Evolutionary conservation across 2,888 invertebrate genomes (phyloP), one percentile per base, ranked within the genome.

Genomic region (Sthenelais limicola): DNA sequence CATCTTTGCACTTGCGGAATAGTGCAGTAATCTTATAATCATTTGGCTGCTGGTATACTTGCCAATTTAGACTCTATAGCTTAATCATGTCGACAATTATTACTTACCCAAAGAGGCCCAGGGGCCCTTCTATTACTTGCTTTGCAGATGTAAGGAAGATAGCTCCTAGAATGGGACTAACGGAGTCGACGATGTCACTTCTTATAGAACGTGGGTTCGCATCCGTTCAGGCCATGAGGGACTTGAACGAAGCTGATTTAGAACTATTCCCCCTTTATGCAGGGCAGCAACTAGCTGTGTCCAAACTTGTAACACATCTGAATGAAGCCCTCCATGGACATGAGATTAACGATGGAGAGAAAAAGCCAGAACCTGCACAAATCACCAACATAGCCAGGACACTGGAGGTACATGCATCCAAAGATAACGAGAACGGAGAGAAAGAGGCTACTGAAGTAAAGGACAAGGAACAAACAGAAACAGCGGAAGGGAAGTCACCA

Each of bases 51-150:
- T n/a, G n/a, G n/a, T n/a, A n/a, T n/a, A n/a, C n/a, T n/a, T n/a
- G n/a, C n/a, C n/a, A n/a, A n/a, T n/a, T n/a, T n/a, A n/a, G n/a
- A n/a, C n/a, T n/a, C n/a, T n/a, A n/a, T n/a, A n/a, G n/a, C n/a
- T 9, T 62, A 3, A 62, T 15, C 18, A 62, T 62, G 62, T 35
- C 62, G 7, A 1, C 43, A 3, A 62, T 62, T 38, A 62, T 62
- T 21, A 62, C 35, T 1, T 62, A 62, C 62, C 62, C 62, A 1
- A 62, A 62, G 24, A n/a, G 62, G 24, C 38, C 62, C 38, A 62
- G 43, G 62, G 62, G 62, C 18, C 62, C 62, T 5, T 62, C 62
- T 2, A 62, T 62, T 5, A 62, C 62, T 21, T 62, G 62, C 24
- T 62, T n/a, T 38, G 38, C 35, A 7, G 62, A 62, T 24, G 38